Evolutionary conservation across 2,113 vertebrate genomes (phyloP).

Genomic region (Struthio camelus): DNA sequence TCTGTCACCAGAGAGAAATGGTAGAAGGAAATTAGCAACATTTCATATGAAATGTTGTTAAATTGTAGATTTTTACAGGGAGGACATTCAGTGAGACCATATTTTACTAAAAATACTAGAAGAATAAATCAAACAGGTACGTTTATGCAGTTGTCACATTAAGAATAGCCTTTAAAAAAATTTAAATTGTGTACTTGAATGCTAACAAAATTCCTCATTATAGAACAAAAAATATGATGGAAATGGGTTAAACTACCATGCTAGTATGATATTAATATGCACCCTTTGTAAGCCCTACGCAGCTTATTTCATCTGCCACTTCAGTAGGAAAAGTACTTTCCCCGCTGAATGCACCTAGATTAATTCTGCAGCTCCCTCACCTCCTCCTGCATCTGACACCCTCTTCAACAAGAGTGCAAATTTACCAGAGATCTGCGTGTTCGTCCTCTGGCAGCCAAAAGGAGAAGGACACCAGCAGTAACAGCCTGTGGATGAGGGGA

Average conservation of each 20-base stretch:
- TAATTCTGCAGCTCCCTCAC: not conserved
- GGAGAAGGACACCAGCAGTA: slow-evolving; percentile 44
- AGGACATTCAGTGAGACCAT: not conserved
- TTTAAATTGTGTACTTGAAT: not conserved
- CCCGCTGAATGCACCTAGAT: not conserved
- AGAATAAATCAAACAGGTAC: not conserved
- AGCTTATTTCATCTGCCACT: not conserved
- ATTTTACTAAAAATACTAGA: not conserved
- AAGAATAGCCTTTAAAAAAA: not conserved
- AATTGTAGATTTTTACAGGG: not conserved
- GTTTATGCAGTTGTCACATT: not conserved
- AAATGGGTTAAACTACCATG: not conserved
- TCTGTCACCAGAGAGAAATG: not conserved
- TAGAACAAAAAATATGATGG: not conserved
- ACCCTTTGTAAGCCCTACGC: not conserved
- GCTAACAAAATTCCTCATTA: not conserved
- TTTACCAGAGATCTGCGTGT: slow-evolving; percentile 67
- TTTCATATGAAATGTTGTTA: not conserved
- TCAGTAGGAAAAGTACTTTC: not conserved
- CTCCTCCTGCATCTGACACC: not conserved
- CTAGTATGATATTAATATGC: not conserved
- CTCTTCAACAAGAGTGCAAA: not conserved
- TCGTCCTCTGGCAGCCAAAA: slow-evolving; percentile 41
- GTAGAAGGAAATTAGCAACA: not conserved
- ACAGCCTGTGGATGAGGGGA: slow-evolving; percentile 43